phyloP scores from a whole-genome alignment of 2,797 vertebrate genomes.

The Smutsia gigantea region DNA sequence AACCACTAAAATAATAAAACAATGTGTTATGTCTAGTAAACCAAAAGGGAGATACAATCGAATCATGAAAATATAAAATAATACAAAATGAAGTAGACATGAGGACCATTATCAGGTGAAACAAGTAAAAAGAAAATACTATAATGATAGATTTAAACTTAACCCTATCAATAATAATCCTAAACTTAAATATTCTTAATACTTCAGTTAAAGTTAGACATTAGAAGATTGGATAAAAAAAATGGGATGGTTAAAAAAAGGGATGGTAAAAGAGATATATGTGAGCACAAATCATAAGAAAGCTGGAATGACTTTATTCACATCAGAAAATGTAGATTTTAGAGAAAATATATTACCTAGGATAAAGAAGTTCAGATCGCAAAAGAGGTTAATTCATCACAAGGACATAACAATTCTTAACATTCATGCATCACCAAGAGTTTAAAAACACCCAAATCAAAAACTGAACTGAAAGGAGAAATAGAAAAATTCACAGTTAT shows the following conservation, averaged over 20 bases:
- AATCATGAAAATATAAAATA: background rate
- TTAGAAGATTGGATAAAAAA: background rate
- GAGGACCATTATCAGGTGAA: background rate
- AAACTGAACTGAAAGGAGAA: background rate
- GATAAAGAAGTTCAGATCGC: background rate
- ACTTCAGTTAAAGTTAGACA: background rate
- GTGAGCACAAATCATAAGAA: background rate
- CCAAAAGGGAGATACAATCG: background rate
- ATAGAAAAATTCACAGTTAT: background rate
- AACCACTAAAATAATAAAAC: background rate
- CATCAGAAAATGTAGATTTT: background rate
- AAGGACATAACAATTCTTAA: background rate
- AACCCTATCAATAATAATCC: background rate
- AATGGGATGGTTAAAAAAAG: background rate
- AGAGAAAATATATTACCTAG: background rate
- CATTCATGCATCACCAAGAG: background rate
- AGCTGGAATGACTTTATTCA: background rate
- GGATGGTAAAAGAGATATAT: background rate
- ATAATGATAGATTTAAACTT: background rate
- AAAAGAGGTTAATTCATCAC: background rate
- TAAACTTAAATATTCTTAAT: background rate
- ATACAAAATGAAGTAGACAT: background rate
- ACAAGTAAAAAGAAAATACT: background rate
- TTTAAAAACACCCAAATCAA: background rate
- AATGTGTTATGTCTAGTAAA: background rate